Base-by-base conservation (phyloP, 92 coral and sea anemone species). In the Blastomussa wellsi region DNA sequence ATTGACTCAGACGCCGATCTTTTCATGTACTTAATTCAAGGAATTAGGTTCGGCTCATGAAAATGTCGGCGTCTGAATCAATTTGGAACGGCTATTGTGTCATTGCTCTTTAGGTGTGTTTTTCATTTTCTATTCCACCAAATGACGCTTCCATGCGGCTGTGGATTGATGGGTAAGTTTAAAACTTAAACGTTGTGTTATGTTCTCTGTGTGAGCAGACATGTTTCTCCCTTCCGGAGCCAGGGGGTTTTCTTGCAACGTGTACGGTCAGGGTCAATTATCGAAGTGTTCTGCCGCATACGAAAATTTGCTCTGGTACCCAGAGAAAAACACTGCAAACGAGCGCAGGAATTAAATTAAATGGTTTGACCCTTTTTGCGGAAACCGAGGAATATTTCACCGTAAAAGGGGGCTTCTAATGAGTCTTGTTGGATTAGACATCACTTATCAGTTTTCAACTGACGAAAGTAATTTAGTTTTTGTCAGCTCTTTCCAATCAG, bases 81-180 rank as follows among this genome's bases (percentile, higher is more conserved):
- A 49, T 51, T 17, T 17, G 19, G 22, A 48, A 51, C 19, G 2
- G 19, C 20, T 14, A 5, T 17, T 51, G 57, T 51, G 35, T 5
- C 71, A 6, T 19, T 60, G 28, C 24, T 8, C 78, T 84, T 3
- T 68, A 96, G 98, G 95, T 97, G 31, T 97, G 99, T 84, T 97
- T 97, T 80, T 97, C 99, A 38, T 97, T 97, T 60, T 94, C 98
- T 65, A 95, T 97, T 41, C 99, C 99, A 44, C 99, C 99, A 32
- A 97, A 97, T 77, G 99, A 97, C 79, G 98, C 99, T 29, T 97
- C 99, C 8, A 97, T 97, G 99, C 83, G 99, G 75, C 78, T 97
- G 19, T 97, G 99, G 99, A 97, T 97, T 65, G 99, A 97, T 89
- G 99, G 99, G 99, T 96, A 77, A 60, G 98, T 81, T 28, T 0